Evolutionary conservation across 2,797 vertebrate genomes (phyloP).

Genomic region (Falco berigora): DNA sequence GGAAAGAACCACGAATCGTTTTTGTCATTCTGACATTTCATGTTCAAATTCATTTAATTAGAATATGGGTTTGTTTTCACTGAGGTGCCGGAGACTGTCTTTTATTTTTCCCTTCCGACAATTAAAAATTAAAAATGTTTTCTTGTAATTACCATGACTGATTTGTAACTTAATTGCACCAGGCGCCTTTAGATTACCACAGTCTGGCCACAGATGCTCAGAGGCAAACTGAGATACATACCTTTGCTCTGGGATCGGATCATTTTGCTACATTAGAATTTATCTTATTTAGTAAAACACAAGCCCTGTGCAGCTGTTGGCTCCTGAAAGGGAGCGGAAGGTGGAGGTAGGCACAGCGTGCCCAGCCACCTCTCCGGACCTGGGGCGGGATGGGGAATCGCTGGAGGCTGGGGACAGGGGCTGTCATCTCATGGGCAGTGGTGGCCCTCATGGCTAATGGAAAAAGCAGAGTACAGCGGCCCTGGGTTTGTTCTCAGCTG

Average conservation of each 20-base stretch:
- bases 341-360: background rate
- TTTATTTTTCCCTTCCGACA: background rate
- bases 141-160: background rate
- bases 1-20: background rate
- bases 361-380: fast-evolving
- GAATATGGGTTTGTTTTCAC: background rate
- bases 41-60: background rate
- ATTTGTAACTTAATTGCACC: background rate
- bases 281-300: background rate
- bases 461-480: too few relatives aligned
- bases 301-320: background rate
- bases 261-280: fast-evolving
- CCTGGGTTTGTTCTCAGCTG: background rate
- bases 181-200: background rate
- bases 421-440: background rate
- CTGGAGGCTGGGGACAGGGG: background rate
- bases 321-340: background rate
- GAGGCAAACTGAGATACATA: background rate
- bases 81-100: background rate
- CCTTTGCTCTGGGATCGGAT: background rate
- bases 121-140: background rate
- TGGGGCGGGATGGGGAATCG: background rate
- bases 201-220: background rate
- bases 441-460: too few relatives aligned
- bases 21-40: background rate